Conservation (phyloP, 2,113 vertebrate species). For the Erpornis zantholeuca region DNA sequence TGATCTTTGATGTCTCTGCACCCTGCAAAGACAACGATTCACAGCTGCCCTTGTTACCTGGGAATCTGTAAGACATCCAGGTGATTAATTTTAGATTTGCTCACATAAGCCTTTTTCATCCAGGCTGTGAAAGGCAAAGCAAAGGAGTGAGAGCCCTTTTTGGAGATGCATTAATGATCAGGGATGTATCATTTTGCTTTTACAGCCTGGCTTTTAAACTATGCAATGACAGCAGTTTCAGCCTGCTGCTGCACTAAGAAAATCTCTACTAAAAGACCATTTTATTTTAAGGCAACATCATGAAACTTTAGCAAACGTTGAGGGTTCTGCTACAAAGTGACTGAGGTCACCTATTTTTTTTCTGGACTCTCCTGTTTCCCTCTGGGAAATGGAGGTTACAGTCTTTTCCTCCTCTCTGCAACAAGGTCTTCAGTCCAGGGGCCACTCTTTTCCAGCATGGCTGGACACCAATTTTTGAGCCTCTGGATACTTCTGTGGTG, state of each 20-base stretch:
- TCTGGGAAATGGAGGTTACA: not conserved
- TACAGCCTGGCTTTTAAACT: slow-evolving; percentile 4
- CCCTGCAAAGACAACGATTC: not conserved
- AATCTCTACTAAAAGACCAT: not conserved
- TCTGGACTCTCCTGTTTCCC: not conserved
- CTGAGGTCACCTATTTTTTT: not conserved
- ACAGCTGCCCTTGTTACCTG: not conserved
- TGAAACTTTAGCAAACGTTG: not conserved
- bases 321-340: not conserved
- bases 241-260: not conserved
- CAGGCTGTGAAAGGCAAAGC: not conserved
- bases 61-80: not conserved
- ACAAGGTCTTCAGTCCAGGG: not conserved
- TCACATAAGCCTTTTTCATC: slow-evolving; percentile 12
- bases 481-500: not conserved
- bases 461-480: not conserved
- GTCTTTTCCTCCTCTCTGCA: not conserved
- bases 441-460: not conserved
- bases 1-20: not conserved
- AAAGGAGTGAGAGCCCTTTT: not conserved
- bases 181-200: not conserved
- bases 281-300: not conserved
- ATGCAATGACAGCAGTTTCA: not conserved
- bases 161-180: not conserved
- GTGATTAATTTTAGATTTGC: slow-evolving; percentile 43